These are phyloP conservation scores for Centroberyx gerrardi DNA, from an alignment of 2,797 vertebrate genomes.

Conservation along the genomic window DNA sequence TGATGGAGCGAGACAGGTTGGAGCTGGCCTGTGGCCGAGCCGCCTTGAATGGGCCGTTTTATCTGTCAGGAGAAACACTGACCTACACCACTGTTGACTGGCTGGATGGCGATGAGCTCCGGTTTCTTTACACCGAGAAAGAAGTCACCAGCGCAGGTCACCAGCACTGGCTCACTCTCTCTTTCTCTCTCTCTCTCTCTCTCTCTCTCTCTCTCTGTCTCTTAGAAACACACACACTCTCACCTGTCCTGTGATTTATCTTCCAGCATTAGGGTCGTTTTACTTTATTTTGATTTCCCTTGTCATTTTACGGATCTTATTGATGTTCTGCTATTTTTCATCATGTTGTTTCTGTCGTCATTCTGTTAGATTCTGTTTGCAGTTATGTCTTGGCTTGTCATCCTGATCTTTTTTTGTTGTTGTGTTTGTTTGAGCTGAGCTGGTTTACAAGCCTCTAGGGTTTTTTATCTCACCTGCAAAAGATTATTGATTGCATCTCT, in stretches of 20 bases:
- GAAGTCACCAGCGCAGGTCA: constrained; percentile 11
- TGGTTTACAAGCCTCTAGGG: no score
- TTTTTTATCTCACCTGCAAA: no score
- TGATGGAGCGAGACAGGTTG: constrained; percentile 58
- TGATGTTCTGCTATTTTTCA: no score
- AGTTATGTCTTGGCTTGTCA: not conserved
- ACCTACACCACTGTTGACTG: constrained; percentile 25
- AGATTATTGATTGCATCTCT: no score
- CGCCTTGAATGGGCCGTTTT: constrained; percentile 48
- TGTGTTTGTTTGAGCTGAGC: no score
- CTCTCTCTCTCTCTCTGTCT: no score
- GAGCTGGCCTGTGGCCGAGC: constrained; percentile 34
- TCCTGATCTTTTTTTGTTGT: no score
- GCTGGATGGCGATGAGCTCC: constrained; percentile 11
- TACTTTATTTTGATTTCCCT: not conserved
- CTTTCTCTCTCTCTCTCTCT: not conserved
- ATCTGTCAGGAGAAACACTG: constrained; percentile 50
- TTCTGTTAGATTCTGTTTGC: not conserved
- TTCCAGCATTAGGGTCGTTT: not conserved
- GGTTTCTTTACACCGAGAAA: constrained; percentile 28
- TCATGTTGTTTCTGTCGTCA: not conserved
- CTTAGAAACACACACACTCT: not conserved
- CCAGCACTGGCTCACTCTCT: not conserved
- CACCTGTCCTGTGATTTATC: not conserved
- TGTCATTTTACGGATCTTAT: not conserved